These are phyloP conservation scores for Noturus placidus DNA, from an alignment of 2,113 vertebrate genomes.

Conservation along the genomic window DNA sequence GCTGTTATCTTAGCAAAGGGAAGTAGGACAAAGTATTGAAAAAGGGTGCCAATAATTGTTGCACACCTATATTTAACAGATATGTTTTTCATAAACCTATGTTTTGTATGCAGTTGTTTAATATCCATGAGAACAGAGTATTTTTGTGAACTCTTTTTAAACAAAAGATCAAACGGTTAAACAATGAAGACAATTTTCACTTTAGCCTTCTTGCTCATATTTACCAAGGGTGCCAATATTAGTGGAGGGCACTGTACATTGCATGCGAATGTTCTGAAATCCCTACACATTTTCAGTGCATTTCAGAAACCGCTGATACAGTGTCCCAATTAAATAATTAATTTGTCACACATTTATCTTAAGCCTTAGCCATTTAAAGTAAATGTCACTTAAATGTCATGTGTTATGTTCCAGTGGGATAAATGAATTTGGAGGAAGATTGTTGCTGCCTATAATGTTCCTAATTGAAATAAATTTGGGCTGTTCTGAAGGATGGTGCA, in stretches of 20 bases:
- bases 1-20: too few species aligned
- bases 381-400: constrained; percentile 54
- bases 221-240: too few species aligned
- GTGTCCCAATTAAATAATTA: constrained; percentile 37
- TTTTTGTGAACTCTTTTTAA: too few species aligned
- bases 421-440: constrained; percentile 37
- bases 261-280: background rate
- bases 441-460: constrained; percentile 42
- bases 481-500: background rate
- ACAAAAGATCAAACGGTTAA: too few species aligned
- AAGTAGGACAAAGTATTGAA: too few species aligned
- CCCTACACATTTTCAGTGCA: background rate
- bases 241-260: background rate
- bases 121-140: too few species aligned
- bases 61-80: too few species aligned
- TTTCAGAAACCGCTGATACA: constrained; percentile 35
- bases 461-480: constrained; percentile 38
- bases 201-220: too few species aligned
- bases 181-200: too few species aligned
- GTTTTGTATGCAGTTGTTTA: too few species aligned
- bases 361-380: constrained; percentile 35
- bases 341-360: constrained; percentile 35
- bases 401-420: constrained; percentile 39
- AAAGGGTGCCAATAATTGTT: too few species aligned
- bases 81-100: too few species aligned